Conservation (phyloP, 2,797 vertebrate genomes). For the Emydoidea blandingii region DNA sequence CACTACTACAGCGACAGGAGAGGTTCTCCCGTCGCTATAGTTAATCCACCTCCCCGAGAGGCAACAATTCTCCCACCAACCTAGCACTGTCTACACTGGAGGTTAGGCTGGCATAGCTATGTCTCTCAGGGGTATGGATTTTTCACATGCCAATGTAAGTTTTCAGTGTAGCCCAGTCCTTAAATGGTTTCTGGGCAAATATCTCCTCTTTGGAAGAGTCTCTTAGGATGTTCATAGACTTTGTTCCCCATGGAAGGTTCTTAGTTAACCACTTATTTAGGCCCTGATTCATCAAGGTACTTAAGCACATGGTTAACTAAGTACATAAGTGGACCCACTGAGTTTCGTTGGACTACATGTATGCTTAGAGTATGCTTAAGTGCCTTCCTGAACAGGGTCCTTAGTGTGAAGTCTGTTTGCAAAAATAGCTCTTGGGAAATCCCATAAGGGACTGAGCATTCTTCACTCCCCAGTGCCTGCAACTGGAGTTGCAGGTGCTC, state of each 20-base stretch:
- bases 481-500: background rate
- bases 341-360: background rate
- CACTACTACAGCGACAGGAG: background rate
- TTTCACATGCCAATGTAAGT: background rate
- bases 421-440: background rate
- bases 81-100: background rate
- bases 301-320: conserved; percentile 33
- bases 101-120: background rate
- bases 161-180: background rate
- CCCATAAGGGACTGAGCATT: background rate
- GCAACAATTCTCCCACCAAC: background rate
- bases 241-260: background rate
- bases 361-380: background rate
- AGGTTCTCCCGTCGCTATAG: background rate
- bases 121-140: background rate
- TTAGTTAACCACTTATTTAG: background rate
- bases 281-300: conserved; percentile 10
- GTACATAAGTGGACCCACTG: background rate
- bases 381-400: background rate
- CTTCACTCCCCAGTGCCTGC: background rate
- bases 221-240: background rate
- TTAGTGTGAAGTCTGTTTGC: background rate
- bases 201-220: background rate
- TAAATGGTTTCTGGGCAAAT: background rate
- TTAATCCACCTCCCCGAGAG: background rate